Percentiles rank a stretch among this genome's conserved stretches.
Evolutionary conservation across 2,888 invertebrate species (phyloP).

Genomic region (Torymus auratus): DNA sequence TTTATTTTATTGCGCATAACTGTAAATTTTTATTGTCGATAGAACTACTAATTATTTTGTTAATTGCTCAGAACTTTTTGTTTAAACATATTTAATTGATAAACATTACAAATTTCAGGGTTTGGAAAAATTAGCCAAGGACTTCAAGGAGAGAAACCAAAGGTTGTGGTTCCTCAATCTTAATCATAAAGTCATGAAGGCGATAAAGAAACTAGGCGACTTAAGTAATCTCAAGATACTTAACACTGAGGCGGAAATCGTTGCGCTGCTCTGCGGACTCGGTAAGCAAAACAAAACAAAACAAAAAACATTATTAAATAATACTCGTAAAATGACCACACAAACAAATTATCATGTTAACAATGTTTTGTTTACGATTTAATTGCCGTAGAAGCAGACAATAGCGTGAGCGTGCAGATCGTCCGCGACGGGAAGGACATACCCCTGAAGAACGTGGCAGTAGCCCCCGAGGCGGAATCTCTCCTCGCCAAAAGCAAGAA

Average conservation of each 20-base stretch:
- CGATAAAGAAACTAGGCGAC: slow-evolving; percentile 49
- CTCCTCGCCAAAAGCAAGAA: slow-evolving; percentile 38
- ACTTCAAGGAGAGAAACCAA: slow-evolving; percentile 78
- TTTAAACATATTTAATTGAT: too few species aligned
- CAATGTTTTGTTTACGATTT: neutral
- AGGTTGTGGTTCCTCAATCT: slow-evolving; percentile 78
- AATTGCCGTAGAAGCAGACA: slow-evolving; percentile 31
- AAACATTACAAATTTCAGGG: slow-evolving; percentile 76
- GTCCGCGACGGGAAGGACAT: slow-evolving; percentile 31
- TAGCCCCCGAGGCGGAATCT: slow-evolving; percentile 41
- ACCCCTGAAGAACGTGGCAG: slow-evolving; percentile 33
- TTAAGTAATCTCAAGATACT: slow-evolving; percentile 52
- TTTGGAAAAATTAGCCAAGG: slow-evolving; percentile 79
- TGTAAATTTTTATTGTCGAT: too few species aligned
- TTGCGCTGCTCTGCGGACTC: slow-evolving; percentile 7
- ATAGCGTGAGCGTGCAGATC: slow-evolving; percentile 21
- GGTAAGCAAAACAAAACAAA: slow-evolving; percentile 15
- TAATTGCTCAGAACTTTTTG: too few species aligned
- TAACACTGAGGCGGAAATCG: slow-evolving; percentile 51
- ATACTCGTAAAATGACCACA: too few species aligned
- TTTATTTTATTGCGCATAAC: too few species aligned
- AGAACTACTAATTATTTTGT: too few species aligned
- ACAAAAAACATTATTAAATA: too few species aligned
- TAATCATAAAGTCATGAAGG: slow-evolving; percentile 57
- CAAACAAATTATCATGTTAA: too few species aligned